Conservation (phyloP, 2,797 vertebrate species). For the Paratrypauchen microcephalus region DNA sequence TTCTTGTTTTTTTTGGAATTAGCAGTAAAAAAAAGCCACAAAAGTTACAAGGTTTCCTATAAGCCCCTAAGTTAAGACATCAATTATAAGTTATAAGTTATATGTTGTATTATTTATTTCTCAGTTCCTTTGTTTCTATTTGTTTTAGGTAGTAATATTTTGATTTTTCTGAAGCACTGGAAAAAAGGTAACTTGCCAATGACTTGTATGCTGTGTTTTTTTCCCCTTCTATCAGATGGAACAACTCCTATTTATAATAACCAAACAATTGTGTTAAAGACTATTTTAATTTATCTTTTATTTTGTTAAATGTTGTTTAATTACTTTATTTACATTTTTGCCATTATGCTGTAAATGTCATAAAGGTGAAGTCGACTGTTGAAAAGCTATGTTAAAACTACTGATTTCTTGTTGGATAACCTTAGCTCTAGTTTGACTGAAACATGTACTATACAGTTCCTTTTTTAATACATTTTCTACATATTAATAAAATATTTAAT, state of each 20-base stretch:
- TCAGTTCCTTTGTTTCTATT: constrained; percentile 7
- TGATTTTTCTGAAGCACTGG: constrained; percentile 17
- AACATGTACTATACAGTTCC: constrained; percentile 98
- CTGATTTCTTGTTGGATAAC: constrained; percentile 73
- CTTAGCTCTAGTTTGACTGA: constrained; percentile 93
- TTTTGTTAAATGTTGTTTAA: constrained; percentile 35
- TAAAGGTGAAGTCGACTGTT: constrained; percentile 63
- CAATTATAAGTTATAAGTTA: constrained; percentile 12
- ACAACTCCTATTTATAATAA: constrained; percentile 21
- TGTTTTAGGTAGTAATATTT: constrained; percentile 22
- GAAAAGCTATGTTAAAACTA: constrained; percentile 67
- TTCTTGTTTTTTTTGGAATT: neutral
- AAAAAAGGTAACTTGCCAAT: constrained; percentile 11
- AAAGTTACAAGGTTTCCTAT: neutral
- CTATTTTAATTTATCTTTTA: constrained; percentile 34
- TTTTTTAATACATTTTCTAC: constrained; percentile 99
- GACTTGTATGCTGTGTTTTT: constrained; percentile 29
- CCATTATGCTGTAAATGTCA: constrained; percentile 64
- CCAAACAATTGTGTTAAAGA: constrained; percentile 7
- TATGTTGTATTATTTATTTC: constrained; percentile 2
- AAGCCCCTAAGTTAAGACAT: neutral
- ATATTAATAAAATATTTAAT: constrained; percentile 98
- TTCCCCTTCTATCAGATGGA: constrained; percentile 29
- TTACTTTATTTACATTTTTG: constrained; percentile 49
- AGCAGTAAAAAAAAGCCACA: neutral